These are phyloP conservation scores for Drosophila mayaguana DNA, from an alignment of 2,888 invertebrate species.

Conservation along the genomic window DNA sequence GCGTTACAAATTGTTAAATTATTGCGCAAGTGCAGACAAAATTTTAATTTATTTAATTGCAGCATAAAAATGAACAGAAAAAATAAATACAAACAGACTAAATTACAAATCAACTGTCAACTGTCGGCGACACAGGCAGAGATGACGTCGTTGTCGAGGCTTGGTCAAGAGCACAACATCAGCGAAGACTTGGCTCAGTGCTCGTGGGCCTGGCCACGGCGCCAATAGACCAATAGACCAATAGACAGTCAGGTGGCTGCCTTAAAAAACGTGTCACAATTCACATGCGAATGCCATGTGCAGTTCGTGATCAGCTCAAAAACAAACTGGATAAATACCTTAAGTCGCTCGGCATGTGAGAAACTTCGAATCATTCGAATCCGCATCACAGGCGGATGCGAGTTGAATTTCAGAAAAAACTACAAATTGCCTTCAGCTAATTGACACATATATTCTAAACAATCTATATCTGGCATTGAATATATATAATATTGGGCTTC, in stretches of 20 bases:
- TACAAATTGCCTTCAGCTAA: slow-evolving; percentile 35
- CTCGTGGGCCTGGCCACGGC: slow-evolving; percentile 25
- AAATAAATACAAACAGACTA: slow-evolving; percentile 19
- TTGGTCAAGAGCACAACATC: slow-evolving; percentile 65
- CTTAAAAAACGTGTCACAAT: slow-evolving; percentile 62
- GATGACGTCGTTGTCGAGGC: slow-evolving; percentile 36
- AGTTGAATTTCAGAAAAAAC: slow-evolving; percentile 19
- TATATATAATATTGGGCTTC: neutral
- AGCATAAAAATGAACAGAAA: slow-evolving; percentile 13
- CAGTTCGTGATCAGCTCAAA: slow-evolving; percentile 51
- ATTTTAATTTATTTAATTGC: slow-evolving; percentile 73
- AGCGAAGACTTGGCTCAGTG: slow-evolving; percentile 21
- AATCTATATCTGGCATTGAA: neutral
- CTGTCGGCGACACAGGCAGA: slow-evolving; percentile 20
- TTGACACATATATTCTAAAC: slow-evolving; percentile 16
- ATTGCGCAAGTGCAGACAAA: slow-evolving; percentile 65
- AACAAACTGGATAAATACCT: slow-evolving; percentile 46
- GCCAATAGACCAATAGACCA: slow-evolving; percentile 23
- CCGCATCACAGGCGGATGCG: slow-evolving; percentile 26
- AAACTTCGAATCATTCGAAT: slow-evolving; percentile 30
- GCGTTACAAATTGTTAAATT: slow-evolving; percentile 62
- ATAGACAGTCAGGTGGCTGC: slow-evolving; percentile 39
- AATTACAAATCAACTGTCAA: slow-evolving; percentile 62
- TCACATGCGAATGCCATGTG: slow-evolving; percentile 55
- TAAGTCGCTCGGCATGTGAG: slow-evolving; percentile 30